phyloP scores from a whole-genome alignment of 1,140 invertebrate species.

The Drosophila pruinosa region DNA sequence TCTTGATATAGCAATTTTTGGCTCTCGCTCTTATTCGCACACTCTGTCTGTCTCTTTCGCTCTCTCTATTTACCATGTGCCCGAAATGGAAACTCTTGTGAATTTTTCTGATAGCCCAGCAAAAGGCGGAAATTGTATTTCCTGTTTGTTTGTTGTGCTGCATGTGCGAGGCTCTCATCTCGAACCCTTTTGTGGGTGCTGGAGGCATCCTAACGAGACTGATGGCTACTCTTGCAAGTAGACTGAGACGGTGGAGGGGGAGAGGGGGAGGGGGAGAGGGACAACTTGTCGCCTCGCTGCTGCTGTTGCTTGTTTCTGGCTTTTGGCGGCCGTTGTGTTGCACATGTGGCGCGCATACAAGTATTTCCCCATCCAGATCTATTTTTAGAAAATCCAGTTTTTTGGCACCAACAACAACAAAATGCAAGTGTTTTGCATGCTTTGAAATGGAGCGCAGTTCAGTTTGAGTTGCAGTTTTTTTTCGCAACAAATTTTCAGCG shows the following conservation, averaged over 20 bases:
- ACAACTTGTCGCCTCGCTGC: constrained; percentile 27
- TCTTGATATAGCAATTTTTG: constrained; percentile 3
- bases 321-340: constrained; percentile 65
- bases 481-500: background rate
- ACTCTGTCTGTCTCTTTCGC: background rate
- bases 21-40: background rate
- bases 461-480: constrained; percentile 8
- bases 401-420: constrained; percentile 48
- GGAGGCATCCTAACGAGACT: constrained; percentile 7
- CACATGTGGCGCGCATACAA: constrained; percentile 79
- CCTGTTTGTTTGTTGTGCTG: constrained; percentile 52
- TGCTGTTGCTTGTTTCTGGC: constrained; percentile 29
- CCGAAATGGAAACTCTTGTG: constrained; percentile 10
- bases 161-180: background rate
- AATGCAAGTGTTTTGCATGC: constrained; percentile 62
- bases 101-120: constrained; percentile 16
- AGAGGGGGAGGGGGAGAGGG: background rate
- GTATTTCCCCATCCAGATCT: constrained; percentile 77
- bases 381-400: constrained; percentile 83
- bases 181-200: constrained; percentile 25
- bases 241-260: background rate
- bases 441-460: constrained; percentile 9
- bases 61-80: constrained; percentile 29
- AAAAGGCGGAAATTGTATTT: constrained; percentile 65
- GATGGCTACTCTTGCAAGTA: constrained; percentile 21